Percentiles rank a stretch among this genome's conserved stretches.
Conservation (phyloP, 2,888 invertebrate genomes). For the Heliconius charithonia region DNA sequence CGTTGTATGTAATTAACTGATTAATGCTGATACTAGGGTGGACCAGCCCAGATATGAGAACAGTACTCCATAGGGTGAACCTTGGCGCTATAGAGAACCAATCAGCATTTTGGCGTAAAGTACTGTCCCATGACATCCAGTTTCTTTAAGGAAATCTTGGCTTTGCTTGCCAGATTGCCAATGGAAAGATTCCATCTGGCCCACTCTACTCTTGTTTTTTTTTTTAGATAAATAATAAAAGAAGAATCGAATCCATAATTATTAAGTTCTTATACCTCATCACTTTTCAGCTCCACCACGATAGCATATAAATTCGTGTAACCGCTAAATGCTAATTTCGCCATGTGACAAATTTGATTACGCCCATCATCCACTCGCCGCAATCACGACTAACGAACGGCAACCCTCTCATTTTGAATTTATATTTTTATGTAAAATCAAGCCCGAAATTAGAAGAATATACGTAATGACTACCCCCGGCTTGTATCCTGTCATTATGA, state of each 20-base stretch:
- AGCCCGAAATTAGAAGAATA: constrained; percentile 36
- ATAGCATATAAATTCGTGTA: constrained; percentile 9
- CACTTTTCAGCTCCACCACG: background rate
- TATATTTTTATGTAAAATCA: constrained; percentile 33
- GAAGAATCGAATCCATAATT: background rate
- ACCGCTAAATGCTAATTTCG: constrained; percentile 30
- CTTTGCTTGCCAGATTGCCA: no score
- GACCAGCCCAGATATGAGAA: no score
- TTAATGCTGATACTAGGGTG: no score
- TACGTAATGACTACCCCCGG: constrained; percentile 21
- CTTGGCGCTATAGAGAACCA: no score
- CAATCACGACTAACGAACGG: constrained; percentile 48
- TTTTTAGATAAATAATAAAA: background rate
- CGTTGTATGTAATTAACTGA: no score
- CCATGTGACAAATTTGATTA: constrained; percentile 47
- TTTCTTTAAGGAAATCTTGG: no score
- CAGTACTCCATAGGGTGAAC: no score
- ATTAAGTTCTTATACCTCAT: background rate
- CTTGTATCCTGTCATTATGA: constrained; percentile 8
- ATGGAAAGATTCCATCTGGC: no score
- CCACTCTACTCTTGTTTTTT: no score
- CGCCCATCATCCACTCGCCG: constrained; percentile 45
- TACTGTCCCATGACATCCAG: no score
- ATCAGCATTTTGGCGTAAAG: no score
- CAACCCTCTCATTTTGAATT: constrained; percentile 37